Evolutionary conservation across 2,113 vertebrate species (phyloP).

Genomic region (Clarias gariepinus): DNA sequence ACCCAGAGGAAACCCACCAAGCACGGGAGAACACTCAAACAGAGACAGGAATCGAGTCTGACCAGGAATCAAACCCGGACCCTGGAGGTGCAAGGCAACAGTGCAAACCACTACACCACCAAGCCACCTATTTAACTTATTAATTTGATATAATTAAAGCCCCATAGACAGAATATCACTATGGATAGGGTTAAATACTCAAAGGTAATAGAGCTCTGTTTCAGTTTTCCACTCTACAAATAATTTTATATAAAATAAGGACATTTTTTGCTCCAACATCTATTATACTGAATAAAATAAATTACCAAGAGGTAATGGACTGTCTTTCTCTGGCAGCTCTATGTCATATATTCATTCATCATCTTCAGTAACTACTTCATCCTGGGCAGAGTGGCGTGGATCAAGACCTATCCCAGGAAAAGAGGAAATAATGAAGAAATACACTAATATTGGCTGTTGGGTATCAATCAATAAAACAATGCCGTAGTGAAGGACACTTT

Average conservation of each 20-base stretch:
- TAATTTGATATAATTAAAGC: background rate
- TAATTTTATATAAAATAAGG: background rate
- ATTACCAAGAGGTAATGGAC: background rate
- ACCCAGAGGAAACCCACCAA: no score
- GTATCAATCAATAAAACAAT: background rate
- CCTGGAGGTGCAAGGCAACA: no score
- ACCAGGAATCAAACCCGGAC: no score
- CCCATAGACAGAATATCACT: background rate
- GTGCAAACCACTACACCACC: no score
- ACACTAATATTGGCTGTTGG: background rate
- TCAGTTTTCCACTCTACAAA: background rate
- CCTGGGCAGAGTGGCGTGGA: background rate
- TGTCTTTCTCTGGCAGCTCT: background rate
- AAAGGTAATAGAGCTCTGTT: background rate
- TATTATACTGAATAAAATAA: constrained; percentile 6
- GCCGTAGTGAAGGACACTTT: background rate
- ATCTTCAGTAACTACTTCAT: background rate
- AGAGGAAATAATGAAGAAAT: background rate
- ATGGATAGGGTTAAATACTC: background rate
- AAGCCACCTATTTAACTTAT: background rate
- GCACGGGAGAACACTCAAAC: no score
- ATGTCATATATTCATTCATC: background rate
- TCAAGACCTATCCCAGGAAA: background rate
- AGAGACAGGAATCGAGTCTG: no score
- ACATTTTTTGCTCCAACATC: background rate